phyloP scores from a whole-genome alignment of 2,888 invertebrate species.

The Hydriomena furcata region DNA sequence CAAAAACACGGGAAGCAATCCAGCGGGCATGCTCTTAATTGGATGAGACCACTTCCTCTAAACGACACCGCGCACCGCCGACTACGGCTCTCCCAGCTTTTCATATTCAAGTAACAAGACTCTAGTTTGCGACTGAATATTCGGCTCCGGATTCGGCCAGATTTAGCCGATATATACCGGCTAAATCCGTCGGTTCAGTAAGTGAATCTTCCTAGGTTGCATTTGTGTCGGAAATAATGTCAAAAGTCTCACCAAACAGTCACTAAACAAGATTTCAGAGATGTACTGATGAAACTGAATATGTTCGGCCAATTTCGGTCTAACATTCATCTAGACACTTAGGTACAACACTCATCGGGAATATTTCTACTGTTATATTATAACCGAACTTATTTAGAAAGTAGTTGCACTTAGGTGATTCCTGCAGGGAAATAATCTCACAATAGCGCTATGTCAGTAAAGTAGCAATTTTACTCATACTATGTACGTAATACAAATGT shows the following conservation, averaged over 20 bases:
- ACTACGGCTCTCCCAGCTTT: constrained; percentile 43
- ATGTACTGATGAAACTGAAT: too few species aligned
- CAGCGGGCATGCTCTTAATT: constrained; percentile 77
- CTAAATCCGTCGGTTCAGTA: too few species aligned
- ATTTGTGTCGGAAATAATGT: not conserved
- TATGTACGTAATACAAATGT: too few species aligned
- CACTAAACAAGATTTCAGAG: too few species aligned
- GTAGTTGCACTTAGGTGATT: constrained; percentile 23
- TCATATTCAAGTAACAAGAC: constrained; percentile 53
- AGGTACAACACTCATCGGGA: constrained; percentile 24
- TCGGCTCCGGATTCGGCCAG: constrained; percentile 10
- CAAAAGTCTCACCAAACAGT: too few species aligned
- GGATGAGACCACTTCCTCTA: constrained; percentile 80
- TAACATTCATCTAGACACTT: not conserved
- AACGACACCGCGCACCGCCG: constrained; percentile 62
- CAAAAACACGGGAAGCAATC: constrained; percentile 75
- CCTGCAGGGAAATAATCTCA: constrained; percentile 25
- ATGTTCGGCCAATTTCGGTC: not conserved
- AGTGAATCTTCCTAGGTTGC: too few species aligned
- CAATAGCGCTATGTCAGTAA: constrained; percentile 21
- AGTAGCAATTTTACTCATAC: constrained; percentile 14
- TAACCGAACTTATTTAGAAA: constrained; percentile 18
- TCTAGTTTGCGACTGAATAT: constrained; percentile 3
- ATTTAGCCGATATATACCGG: not conserved
- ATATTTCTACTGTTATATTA: constrained; percentile 26